These are phyloP conservation scores for Lycophotia porphyrea DNA, from an alignment of 2,888 invertebrate genomes.

Conservation along the genomic window DNA sequence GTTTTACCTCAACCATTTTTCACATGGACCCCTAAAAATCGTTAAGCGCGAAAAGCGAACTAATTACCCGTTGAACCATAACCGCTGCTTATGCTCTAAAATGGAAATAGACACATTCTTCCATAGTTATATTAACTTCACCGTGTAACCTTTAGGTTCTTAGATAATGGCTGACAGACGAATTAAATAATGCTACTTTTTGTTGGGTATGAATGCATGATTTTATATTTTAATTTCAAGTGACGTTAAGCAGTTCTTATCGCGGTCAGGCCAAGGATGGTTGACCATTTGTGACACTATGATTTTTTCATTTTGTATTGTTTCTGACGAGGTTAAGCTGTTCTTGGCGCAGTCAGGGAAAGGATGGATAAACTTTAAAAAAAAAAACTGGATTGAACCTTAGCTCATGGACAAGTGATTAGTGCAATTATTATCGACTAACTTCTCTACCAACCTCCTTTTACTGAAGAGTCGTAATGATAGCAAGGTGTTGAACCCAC, in stretches of 20 bases:
- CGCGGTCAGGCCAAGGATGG: neutral
- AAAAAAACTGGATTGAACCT: neutral
- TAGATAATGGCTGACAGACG: constrained; percentile 8
- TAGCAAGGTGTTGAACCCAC: constrained; percentile 46
- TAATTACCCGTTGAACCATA: constrained; percentile 57
- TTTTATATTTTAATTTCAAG: neutral
- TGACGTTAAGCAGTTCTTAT: neutral
- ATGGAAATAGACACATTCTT: constrained; percentile 50
- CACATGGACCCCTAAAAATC: constrained; percentile 50
- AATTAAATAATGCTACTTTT: constrained; percentile 10
- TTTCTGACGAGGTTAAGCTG: neutral
- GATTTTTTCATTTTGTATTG: neutral
- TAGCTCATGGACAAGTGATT: neutral
- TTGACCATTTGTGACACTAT: neutral
- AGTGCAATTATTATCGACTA: neutral
- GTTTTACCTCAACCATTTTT: neutral
- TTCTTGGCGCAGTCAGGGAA: neutral
- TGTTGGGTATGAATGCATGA: neutral
- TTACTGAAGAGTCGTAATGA: neutral
- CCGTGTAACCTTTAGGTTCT: constrained; percentile 41
- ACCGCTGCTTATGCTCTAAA: constrained; percentile 43
- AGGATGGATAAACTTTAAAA: neutral
- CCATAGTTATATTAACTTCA: constrained; percentile 14
- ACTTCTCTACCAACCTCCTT: neutral
- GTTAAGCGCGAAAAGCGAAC: constrained; percentile 46